phyloP scores from a whole-genome alignment of 2,113 vertebrate species.

The Apodemus sylvaticus region DNA sequence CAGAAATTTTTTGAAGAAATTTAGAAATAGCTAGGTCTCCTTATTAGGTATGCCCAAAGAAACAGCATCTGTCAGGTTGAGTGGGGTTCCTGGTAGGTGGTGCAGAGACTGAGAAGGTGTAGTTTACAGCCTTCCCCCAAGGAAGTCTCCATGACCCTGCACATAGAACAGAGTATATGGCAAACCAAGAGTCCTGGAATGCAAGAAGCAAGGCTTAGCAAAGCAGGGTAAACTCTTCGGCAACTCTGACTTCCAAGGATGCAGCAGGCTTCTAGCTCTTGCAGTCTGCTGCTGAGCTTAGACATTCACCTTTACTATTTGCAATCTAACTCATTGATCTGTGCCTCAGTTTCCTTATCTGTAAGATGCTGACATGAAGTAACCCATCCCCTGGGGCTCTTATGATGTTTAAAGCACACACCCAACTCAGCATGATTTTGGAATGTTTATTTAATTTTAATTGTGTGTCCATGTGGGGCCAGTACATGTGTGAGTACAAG shows the following conservation, averaged over 20 bases:
- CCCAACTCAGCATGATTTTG: not conserved
- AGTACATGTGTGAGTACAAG: not conserved
- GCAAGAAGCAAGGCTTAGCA: fast-evolving
- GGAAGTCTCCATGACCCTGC: not conserved
- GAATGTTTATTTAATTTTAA: not conserved
- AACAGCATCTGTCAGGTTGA: not conserved
- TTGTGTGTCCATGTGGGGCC: not conserved
- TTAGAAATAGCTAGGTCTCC: not conserved
- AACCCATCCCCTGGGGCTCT: not conserved
- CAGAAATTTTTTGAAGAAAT: not conserved
- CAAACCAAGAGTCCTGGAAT: not conserved
- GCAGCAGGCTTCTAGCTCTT: not conserved
- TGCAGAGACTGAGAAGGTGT: not conserved
- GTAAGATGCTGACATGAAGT: not conserved
- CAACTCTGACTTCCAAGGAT: not conserved
- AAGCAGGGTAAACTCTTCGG: not conserved
- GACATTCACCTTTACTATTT: not conserved
- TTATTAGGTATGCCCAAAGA: not conserved
- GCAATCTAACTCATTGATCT: not conserved
- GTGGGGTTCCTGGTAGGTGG: not conserved
- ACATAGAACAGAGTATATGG: not conserved
- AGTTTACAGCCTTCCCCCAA: not conserved
- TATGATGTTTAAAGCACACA: not conserved
- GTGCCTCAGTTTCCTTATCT: not conserved
- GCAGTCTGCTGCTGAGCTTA: not conserved